phyloP scores from a whole-genome alignment of 2,888 invertebrate genomes.

The Coleophora deauratella region DNA sequence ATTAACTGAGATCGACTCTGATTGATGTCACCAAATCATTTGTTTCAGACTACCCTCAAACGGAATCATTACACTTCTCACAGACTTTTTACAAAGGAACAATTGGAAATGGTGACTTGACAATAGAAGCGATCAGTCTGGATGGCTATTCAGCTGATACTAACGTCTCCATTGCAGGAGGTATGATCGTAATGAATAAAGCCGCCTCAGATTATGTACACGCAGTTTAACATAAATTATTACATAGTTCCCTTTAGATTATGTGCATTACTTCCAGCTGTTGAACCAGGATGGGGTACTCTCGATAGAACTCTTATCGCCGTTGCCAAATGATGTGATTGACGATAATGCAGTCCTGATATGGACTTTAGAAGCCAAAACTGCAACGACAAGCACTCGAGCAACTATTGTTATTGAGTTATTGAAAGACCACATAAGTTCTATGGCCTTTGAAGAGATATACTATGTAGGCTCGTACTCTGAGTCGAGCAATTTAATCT shows the following conservation, averaged over 20 bases:
- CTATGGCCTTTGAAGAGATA: conserved; percentile 20
- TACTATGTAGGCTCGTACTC: conserved; percentile 21
- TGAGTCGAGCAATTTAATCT: conserved; percentile 3
- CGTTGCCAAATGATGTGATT: conserved; percentile 17
- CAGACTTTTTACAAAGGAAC: conserved; percentile 23
- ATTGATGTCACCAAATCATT: not conserved
- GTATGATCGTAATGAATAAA: conserved; percentile 13
- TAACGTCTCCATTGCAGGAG: conserved; percentile 21
- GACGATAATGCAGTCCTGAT: conserved; percentile 21
- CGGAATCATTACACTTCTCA: conserved; percentile 16
- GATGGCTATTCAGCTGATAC: conserved; percentile 18
- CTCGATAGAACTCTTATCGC: conserved; percentile 13
- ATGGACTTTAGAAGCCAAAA: conserved; percentile 19
- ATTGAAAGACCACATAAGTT: conserved; percentile 2
- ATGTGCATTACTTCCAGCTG: conserved; percentile 24
- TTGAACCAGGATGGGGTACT: conserved; percentile 16
- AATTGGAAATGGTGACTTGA: conserved; percentile 16
- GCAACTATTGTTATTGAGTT: conserved; percentile 15
- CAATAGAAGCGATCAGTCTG: conserved; percentile 18
- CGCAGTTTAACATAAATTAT: not conserved
- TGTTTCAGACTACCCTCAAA: conserved; percentile 15
- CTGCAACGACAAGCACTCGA: conserved; percentile 11
- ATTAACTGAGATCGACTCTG: no score
- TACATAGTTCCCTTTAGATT: conserved; percentile 25
- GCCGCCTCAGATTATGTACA: not conserved